Base-by-base conservation (phyloP, 2,797 vertebrate species). In the Hydrocynus forskahlii region DNA sequence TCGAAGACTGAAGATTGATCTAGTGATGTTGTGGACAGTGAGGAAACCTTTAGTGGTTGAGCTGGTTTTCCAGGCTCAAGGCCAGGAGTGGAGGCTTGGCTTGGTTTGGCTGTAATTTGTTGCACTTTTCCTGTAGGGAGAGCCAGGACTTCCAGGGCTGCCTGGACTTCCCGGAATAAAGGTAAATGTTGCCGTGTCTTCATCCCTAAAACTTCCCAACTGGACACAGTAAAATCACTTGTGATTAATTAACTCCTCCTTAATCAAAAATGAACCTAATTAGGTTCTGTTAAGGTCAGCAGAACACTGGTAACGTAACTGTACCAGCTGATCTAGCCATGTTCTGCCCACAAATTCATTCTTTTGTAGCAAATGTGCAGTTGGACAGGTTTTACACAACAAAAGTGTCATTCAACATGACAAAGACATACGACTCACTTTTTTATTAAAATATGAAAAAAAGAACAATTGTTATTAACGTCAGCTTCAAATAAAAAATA, bases 141-240 rank as follows among this genome's bases (percentile, higher is more conserved):
- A 99, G 96, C 97, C 98, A 96, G 98, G 98, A 94, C 97, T 99
- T 91, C 98, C 98, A 95, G 98, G 98, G 94, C 97, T 99, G 93
- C 98, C 98, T 96, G 98, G 98, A 97, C 96, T 99, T 88, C 98
- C 98, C 90, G 98, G 98, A 91, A 99, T 99, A 96, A 99, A 99
- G 98, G 98, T 99, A 99, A 97, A 95, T 95, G 91, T 83, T 84
- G 74, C 63, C 69, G 69, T 93, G 89, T 93, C 90, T 89, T 88
- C 83, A 89, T 78, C 88, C 88, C 79, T 79, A 84, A 84, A 88
- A 86, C 84, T 57, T 68, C 66, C 84, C 81, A 43, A 19, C 38
- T 62, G 66, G 57, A 25, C 21, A 48, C 55, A 78, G 52, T 76
- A n/a, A 74, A 68, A 73, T 88, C 81, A 75, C 60, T 68, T 68